A percentile compares a stretch with the other conserved stretches of the same genome.
Conservation (phyloP, 92 coral and sea anemone species). For the Epizoanthus fatuus region DNA sequence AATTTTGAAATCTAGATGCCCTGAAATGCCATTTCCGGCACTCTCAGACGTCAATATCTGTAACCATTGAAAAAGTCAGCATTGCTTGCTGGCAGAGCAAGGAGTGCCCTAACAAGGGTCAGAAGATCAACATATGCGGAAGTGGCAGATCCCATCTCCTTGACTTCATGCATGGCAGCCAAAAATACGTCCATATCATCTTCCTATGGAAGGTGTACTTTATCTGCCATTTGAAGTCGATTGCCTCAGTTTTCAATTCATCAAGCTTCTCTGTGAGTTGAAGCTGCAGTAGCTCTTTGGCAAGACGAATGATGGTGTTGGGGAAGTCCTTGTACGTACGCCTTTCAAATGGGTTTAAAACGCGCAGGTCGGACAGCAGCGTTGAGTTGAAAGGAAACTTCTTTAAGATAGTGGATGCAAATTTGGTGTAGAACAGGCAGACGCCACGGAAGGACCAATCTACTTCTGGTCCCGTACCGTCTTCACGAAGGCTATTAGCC, state of each 20-base stretch:
- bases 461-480: constrained; percentile 8
- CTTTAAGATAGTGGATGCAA: constrained; percentile 10
- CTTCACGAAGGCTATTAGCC: constrained; percentile 25
- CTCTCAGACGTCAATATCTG: not conserved
- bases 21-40: too few relatives aligned
- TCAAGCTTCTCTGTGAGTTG: constrained; percentile 31
- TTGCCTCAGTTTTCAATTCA: constrained; percentile 37
- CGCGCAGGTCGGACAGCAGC: constrained; percentile 40
- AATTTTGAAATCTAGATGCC: too few relatives aligned
- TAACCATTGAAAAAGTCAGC: constrained; percentile 3
- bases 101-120: not conserved
- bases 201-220: constrained; percentile 26
- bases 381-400: constrained; percentile 40
- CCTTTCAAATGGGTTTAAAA: constrained; percentile 43
- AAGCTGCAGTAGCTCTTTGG: constrained; percentile 48
- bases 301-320: constrained; percentile 34
- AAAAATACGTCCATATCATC: constrained; percentile 10
- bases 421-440: constrained; percentile 13
- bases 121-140: constrained; percentile 13
- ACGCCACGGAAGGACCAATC: constrained; percentile 28
- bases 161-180: constrained; percentile 37
- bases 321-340: constrained; percentile 42
- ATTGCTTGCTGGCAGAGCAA: not conserved
- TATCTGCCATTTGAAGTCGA: constrained; percentile 35
- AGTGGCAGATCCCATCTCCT: constrained; percentile 14